phyloP scores from a whole-genome alignment of 2,797 vertebrate species.

The Pseudochirops corinnae region DNA sequence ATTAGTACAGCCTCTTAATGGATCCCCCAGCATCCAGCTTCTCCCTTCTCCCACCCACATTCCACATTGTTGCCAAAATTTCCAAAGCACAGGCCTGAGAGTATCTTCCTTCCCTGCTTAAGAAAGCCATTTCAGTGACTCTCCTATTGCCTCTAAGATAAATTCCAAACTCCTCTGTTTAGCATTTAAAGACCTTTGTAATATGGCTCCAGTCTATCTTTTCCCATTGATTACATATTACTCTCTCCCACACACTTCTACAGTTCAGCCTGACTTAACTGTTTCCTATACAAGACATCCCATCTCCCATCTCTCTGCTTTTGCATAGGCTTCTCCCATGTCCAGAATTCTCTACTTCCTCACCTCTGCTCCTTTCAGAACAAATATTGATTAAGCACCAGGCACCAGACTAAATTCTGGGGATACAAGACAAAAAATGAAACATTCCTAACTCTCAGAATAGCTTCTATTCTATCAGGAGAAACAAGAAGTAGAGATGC shows the following conservation, averaged over 20 bases:
- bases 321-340: not conserved
- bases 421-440: not conserved
- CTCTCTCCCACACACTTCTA: not conserved
- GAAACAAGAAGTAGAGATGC: not conserved
- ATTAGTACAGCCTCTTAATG: not conserved
- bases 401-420: not conserved
- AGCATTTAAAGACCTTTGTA: not conserved
- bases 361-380: not conserved
- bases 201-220: not conserved
- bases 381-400: not conserved
- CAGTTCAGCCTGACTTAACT: not conserved
- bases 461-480: not conserved
- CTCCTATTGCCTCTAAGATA: not conserved
- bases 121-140: not conserved
- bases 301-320: not conserved
- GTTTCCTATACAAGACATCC: not conserved
- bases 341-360: not conserved
- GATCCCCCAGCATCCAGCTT: not conserved
- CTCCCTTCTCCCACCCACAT: not conserved
- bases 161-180: not conserved
- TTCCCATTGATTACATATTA: not conserved
- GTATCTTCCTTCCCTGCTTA: not conserved
- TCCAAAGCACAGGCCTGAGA: not conserved
- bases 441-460: not conserved
- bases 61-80: not conserved